Conservation (phyloP, 2,113 vertebrate species). For the Siniperca knerii region DNA sequence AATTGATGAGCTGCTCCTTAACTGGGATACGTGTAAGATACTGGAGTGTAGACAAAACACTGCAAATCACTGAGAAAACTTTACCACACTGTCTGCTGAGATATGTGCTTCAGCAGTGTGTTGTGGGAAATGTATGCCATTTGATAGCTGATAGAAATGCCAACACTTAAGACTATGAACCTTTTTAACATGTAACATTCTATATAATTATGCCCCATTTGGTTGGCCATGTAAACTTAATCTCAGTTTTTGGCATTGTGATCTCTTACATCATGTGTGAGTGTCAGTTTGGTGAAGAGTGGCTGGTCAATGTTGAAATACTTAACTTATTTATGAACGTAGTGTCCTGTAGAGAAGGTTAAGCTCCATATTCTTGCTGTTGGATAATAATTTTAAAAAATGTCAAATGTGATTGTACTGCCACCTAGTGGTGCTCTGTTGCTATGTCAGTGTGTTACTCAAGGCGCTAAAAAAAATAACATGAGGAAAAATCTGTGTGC, state of each 20-base stretch:
- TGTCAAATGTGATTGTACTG: slow-evolving; percentile 88
- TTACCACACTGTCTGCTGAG: slow-evolving; percentile 48
- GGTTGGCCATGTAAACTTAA: slow-evolving; percentile 45
- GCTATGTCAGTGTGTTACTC: slow-evolving; percentile 86
- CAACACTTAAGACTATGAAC: slow-evolving; percentile 48
- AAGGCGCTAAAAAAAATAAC: slow-evolving; percentile 73
- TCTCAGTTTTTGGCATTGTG: slow-evolving; percentile 75
- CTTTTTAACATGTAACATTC: slow-evolving; percentile 47
- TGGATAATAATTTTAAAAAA: slow-evolving; percentile 81
- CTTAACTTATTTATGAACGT: slow-evolving; percentile 93
- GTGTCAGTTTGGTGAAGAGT: slow-evolving; percentile 89
- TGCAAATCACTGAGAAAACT: slow-evolving; percentile 75
- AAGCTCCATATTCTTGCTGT: slow-evolving; percentile 88
- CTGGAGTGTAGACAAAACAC: slow-evolving; percentile 69
- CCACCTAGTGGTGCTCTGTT: slow-evolving; percentile 87
- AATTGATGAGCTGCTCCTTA: slow-evolving; percentile 73
- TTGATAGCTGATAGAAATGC: slow-evolving; percentile 46
- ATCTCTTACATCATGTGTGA: slow-evolving; percentile 83
- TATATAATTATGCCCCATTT: slow-evolving; percentile 46
- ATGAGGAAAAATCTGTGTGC: slow-evolving; percentile 76
- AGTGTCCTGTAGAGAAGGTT: slow-evolving; percentile 89
- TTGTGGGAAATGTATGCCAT: slow-evolving; percentile 48
- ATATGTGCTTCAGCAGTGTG: slow-evolving; percentile 46
- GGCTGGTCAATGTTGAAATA: slow-evolving; percentile 92
- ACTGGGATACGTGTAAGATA: slow-evolving; percentile 58